Base-by-base conservation (phyloP, 1,140 invertebrate species). In the Nautilus pompilius region DNA sequence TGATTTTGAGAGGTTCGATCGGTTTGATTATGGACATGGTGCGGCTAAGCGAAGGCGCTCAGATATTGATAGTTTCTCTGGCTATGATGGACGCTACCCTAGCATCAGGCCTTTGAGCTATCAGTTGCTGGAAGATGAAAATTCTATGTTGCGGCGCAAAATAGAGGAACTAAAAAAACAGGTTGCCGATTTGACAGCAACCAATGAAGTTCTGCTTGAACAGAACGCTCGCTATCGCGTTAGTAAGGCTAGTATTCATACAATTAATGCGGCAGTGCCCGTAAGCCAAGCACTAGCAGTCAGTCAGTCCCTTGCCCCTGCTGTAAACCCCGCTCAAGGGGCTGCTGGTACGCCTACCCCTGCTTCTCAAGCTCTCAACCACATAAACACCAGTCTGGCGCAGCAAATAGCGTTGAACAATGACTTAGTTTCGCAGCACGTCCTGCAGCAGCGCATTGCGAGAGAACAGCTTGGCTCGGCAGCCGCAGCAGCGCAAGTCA, bases 121-220 rank as follows among this genome's bases (percentile, higher is more conserved):
- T 59, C 57, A 74, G 51, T 63, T 84, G 36, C 74, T 91, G n/a
- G 88, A 90, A 74, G 90, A 91, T 68, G 90, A 92, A 76, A 91
- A 91, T 80, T 83, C 69, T 30, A 82, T 90, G 63, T 77, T 92
- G 36, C 84, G 89, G 67, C 87, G 89, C 65, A 88, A 89, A 77
- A 86, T 92, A 57, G 88, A 90, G 46, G 89, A 91, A 69, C 77
- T 92, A 53, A 90, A 90, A 76, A 89, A 89, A 70, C 83, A 87
- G 78, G 86, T 89, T 3, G 84, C 85, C 32, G 89, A 90, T 75
- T 76, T 91, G 51, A 89, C 88, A n/a, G 89, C 90, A 5, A 90
- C 90, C 2, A 92, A 92, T 78, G 90, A 92, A 76, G 91, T 91
- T 77, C 83, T 93, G 0, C 75, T 92, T 53, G 90, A 91, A 69